These are phyloP conservation scores for Stigmatopora argus DNA, from an alignment of 2,113 vertebrate genomes.

Conservation along the genomic window DNA sequence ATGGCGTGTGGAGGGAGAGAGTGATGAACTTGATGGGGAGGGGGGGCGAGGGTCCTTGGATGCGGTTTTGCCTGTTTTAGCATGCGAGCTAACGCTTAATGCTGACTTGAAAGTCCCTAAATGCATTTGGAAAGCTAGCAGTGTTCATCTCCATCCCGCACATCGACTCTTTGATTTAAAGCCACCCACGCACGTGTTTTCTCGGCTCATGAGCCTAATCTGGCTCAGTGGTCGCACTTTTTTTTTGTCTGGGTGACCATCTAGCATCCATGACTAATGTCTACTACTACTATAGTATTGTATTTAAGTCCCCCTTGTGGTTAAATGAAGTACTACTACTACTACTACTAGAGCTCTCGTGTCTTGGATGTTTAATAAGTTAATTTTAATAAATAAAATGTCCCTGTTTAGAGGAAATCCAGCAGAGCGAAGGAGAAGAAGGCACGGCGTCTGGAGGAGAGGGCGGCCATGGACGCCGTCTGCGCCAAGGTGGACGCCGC, in stretches of 20 bases:
- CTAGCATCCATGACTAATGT: no score
- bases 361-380: neutral
- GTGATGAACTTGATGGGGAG: neutral
- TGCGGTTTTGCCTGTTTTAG: constrained; percentile 1
- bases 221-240: constrained; percentile 20
- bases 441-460: constrained; percentile 83
- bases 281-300: no score
- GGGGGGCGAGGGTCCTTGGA: neutral
- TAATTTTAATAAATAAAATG: no score
- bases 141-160: constrained; percentile 22
- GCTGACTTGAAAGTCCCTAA: neutral
- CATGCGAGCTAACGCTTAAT: neutral
- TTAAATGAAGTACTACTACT: neutral
- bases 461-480: constrained; percentile 88
- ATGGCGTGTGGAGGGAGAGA: neutral
- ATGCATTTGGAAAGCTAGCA: neutral
- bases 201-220: constrained; percentile 15
- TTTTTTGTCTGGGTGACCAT: constrained; percentile 6
- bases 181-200: constrained; percentile 59
- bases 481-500: constrained; percentile 90
- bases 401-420: constrained; percentile 80
- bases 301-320: neutral
- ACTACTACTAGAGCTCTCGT: neutral
- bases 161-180: constrained; percentile 46
- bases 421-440: constrained; percentile 92